Percentiles rank a stretch among this genome's conserved stretches.
Conservation (phyloP, 2,888 invertebrate species). For the Eugnorisma glareosa region DNA sequence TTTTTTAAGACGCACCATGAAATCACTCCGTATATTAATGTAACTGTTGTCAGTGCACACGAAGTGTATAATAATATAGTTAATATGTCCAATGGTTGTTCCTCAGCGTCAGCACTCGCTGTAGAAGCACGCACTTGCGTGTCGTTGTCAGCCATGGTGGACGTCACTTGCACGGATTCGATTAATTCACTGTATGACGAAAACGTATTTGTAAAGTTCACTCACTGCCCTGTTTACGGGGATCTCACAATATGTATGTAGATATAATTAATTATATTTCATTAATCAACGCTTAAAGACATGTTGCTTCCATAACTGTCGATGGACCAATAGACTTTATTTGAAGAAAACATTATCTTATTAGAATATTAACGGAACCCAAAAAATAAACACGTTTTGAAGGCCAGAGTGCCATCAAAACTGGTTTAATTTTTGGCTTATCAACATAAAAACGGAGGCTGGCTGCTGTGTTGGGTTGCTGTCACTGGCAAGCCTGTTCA, state of each 20-base stretch:
- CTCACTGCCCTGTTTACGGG: not conserved
- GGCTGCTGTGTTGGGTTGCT: not conserved
- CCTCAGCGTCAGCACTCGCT: not conserved
- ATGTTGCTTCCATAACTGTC: not conserved
- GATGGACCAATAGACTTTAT: not conserved
- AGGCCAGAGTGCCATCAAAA: not conserved
- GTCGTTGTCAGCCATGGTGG: not conserved
- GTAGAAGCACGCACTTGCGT: not conserved
- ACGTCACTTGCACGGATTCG: not conserved
- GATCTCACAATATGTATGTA: not conserved
- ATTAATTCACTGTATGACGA: not conserved
- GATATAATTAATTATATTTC: not conserved
- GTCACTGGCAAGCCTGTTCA: not conserved
- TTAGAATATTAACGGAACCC: not conserved
- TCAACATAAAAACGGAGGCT: not conserved
- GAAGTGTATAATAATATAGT: not conserved
- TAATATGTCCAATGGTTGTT: not conserved
- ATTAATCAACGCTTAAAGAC: not conserved
- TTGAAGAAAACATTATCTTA: not conserved
- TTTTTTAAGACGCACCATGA: not conserved
- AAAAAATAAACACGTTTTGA: not conserved
- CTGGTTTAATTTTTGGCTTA: not conserved
- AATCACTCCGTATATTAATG: not conserved
- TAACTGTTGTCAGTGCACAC: not conserved
- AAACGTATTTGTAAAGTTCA: not conserved